Evolutionary conservation across 1,140 invertebrate species (phyloP).

Genomic region (Bombus affinis): DNA sequence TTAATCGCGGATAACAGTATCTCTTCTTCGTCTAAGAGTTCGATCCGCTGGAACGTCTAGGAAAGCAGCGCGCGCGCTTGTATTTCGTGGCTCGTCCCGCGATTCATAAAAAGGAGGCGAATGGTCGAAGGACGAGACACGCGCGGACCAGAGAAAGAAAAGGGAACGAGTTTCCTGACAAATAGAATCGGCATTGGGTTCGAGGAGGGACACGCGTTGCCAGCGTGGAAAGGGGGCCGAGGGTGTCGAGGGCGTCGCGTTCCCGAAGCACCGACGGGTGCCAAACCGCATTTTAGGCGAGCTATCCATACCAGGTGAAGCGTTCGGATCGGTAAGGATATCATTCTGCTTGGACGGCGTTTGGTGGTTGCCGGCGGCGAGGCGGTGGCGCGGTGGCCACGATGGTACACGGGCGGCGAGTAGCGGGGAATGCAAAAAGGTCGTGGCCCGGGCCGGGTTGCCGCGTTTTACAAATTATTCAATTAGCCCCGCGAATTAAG

Average conservation of each 20-base stretch:
- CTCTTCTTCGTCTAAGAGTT: background rate
- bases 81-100: background rate
- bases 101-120: background rate
- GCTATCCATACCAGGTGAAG: conserved; percentile 65
- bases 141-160: background rate
- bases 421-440: conserved; percentile 65
- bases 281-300: conserved; percentile 69
- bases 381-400: background rate
- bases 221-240: background rate
- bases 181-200: conserved; percentile 31
- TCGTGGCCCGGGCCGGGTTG: conserved; percentile 53
- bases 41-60: background rate
- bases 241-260: conserved; percentile 45
- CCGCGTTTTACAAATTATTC: conserved; percentile 83
- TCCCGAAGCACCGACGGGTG: conserved; percentile 56
- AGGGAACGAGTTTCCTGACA: conserved; percentile 29
- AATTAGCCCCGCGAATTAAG: conserved; percentile 83
- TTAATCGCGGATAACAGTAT: conserved; percentile 3
- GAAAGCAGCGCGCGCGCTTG: background rate
- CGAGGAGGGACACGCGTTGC: conserved; percentile 16
- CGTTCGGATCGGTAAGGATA: conserved; percentile 51
- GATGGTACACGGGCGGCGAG: background rate
- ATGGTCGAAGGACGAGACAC: background rate
- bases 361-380: background rate
- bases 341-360: conserved; percentile 37